Conservation (phyloP, 2,888 invertebrate species). For the Cataglyphis rosenhaueri region DNA sequence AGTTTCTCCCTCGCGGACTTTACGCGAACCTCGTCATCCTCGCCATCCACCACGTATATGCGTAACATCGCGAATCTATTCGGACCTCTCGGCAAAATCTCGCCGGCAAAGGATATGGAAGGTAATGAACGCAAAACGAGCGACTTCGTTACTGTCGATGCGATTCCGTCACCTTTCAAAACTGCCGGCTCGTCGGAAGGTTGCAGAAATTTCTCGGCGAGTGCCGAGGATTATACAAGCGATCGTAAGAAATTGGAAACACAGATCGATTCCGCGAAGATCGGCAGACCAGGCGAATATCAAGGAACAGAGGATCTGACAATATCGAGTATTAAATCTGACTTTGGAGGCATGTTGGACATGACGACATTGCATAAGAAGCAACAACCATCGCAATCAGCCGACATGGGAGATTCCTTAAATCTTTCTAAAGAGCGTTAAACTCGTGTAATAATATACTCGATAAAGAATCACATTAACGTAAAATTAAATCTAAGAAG, state of each 20-base stretch:
- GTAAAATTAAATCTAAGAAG: background rate
- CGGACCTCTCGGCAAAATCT: conserved; percentile 79
- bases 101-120: conserved; percentile 76
- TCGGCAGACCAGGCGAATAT: conserved; percentile 74
- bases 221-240: conserved; percentile 74
- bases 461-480: background rate
- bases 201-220: conserved; percentile 65
- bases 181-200: conserved; percentile 70
- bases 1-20: conserved; percentile 83
- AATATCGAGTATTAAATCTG: conserved; percentile 75
- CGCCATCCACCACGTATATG: conserved; percentile 81
- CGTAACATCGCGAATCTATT: conserved; percentile 84
- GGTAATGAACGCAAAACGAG: conserved; percentile 73
- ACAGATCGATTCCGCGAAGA: conserved; percentile 60
- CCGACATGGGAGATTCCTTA: conserved; percentile 80
- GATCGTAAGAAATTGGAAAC: conserved; percentile 73
- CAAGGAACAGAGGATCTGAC: conserved; percentile 80
- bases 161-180: conserved; percentile 74
- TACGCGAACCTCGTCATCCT: conserved; percentile 79
- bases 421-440: conserved; percentile 83
- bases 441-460: conserved; percentile 9
- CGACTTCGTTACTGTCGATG: conserved; percentile 76
- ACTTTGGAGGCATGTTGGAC: conserved; percentile 81
- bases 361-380: conserved; percentile 80
- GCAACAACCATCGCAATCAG: conserved; percentile 73